Conservation (phyloP, 1,140 invertebrate genomes). For the Panulirus ornatus region DNA sequence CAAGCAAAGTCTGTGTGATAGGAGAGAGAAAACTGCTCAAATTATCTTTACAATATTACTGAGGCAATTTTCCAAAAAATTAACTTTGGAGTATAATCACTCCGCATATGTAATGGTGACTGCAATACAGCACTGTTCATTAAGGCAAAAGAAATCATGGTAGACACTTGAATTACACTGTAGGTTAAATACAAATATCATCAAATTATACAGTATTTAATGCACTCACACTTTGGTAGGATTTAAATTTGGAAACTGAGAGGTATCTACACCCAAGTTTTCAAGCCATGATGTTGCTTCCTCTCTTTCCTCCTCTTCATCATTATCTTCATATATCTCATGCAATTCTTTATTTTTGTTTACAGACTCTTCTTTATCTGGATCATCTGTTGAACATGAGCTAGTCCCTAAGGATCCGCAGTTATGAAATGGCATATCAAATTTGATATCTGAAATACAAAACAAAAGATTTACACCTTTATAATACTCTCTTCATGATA, state of each 20-base stretch:
- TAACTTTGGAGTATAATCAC: too few relatives aligned
- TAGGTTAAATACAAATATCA: too few relatives aligned
- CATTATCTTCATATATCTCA: conserved; percentile 33
- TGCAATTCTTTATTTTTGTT: conserved; percentile 14
- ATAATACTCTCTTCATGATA: too few relatives aligned
- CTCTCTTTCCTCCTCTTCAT: conserved; percentile 69
- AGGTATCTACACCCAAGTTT: conserved; percentile 69
- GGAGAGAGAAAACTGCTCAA: too few relatives aligned
- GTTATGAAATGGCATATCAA: conserved; percentile 59
- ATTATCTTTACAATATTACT: too few relatives aligned
- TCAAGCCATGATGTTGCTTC: conserved; percentile 71
- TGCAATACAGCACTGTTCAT: too few relatives aligned
- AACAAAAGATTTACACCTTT: background rate
- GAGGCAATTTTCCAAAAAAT: too few relatives aligned
- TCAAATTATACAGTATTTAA: too few relatives aligned
- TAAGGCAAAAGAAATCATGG: too few relatives aligned
- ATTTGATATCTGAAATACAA: conserved; percentile 62
- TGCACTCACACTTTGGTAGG: conserved; percentile 67
- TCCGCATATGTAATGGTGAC: too few relatives aligned
- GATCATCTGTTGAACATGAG: conserved; percentile 18
- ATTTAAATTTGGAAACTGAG: conserved; percentile 71
- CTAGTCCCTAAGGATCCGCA: background rate
- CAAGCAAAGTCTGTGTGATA: too few relatives aligned
- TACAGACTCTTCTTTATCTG: background rate
- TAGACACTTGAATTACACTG: too few relatives aligned